phyloP scores from a whole-genome alignment of 2,113 vertebrate genomes.

The Thamnophis sirtalis region DNA sequence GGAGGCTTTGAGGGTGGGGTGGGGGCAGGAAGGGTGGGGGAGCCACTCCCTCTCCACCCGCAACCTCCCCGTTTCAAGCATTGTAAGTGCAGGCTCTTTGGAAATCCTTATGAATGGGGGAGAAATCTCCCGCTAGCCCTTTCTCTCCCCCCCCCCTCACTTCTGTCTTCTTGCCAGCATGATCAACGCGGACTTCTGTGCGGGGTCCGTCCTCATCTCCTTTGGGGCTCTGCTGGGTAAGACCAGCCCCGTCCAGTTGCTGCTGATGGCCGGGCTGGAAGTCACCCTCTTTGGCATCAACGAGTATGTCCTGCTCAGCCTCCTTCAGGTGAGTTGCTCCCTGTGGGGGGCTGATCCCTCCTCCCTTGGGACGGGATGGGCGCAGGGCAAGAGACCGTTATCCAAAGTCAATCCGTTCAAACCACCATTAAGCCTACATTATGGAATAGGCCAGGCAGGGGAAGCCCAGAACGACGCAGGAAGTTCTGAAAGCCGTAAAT shows the following conservation, averaged over 20 bases:
- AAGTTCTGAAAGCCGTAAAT: neutral
- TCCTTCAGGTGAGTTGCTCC: slow-evolving; percentile 73
- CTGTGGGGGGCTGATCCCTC: neutral
- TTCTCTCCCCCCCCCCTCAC: neutral
- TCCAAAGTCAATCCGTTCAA: neutral
- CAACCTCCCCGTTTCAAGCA: neutral
- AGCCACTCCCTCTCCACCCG: neutral
- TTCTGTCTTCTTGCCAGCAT: slow-evolving; percentile 67
- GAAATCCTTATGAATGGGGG: neutral
- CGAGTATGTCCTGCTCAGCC: slow-evolving; percentile 76
- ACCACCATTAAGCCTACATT: neutral
- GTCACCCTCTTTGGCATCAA: slow-evolving; percentile 80
- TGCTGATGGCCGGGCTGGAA: slow-evolving; percentile 84
- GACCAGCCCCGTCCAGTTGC: slow-evolving; percentile 80
- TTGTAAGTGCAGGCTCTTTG: neutral
- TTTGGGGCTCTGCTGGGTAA: slow-evolving; percentile 83
- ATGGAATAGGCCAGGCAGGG: neutral
- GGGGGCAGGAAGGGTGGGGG: neutral
- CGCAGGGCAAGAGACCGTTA: neutral
- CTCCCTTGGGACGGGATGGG: neutral
- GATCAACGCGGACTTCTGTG: slow-evolving; percentile 89
- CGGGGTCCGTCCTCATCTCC: slow-evolving; percentile 82
- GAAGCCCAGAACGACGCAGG: neutral
- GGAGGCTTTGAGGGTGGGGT: too few species aligned
- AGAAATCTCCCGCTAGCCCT: neutral